phyloP scores from a whole-genome alignment of 2,888 invertebrate genomes.

The Drosophila eohydei region DNA sequence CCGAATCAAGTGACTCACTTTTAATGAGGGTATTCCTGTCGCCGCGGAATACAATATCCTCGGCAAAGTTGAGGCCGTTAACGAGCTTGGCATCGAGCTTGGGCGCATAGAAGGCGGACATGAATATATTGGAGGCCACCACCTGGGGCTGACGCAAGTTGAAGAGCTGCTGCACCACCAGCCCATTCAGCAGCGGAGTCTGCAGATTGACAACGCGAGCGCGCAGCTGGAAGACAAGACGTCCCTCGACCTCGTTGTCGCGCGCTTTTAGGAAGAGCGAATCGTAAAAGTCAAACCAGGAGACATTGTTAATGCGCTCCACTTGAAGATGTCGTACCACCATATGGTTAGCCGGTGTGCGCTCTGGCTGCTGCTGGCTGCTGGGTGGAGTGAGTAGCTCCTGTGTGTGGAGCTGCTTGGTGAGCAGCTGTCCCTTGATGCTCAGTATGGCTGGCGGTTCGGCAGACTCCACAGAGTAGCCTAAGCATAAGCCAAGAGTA shows the following conservation, averaged over 20 bases:
- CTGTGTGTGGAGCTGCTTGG: conserved; percentile 60
- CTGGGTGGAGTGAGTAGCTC: conserved; percentile 60
- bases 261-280: conserved; percentile 76
- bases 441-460: conserved; percentile 42
- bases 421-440: conserved; percentile 55
- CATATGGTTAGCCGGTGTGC: not conserved
- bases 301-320: conserved; percentile 71
- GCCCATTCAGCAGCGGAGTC: conserved; percentile 68
- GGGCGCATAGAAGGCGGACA: conserved; percentile 71
- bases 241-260: conserved; percentile 71
- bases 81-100: conserved; percentile 66
- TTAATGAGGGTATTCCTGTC: conserved; percentile 64
- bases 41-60: conserved; percentile 79
- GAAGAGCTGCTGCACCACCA: conserved; percentile 71
- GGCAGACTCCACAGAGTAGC: conserved; percentile 57
- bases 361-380: conserved; percentile 23
- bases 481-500: conserved; percentile 29
- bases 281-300: conserved; percentile 76
- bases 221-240: conserved; percentile 71
- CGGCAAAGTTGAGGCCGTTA: conserved; percentile 78
- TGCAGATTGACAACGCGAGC: conserved; percentile 59
- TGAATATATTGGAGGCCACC: conserved; percentile 71
- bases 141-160: conserved; percentile 76
- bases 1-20: conserved; percentile 53
- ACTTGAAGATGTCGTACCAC: conserved; percentile 58